Evolutionary conservation across 1,140 invertebrate species (phyloP).

Genomic region (Cepaea nemoralis): DNA sequence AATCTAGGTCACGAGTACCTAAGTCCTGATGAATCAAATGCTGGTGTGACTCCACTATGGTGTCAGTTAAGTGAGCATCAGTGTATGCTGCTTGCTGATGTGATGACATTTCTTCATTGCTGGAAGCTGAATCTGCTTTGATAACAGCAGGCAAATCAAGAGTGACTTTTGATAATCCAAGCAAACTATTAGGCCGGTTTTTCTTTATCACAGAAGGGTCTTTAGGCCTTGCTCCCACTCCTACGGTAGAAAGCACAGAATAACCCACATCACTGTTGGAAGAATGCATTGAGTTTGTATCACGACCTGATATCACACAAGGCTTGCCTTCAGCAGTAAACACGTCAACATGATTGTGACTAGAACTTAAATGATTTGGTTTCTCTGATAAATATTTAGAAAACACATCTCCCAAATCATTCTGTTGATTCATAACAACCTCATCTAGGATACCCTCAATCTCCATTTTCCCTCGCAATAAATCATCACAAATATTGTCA

Average conservation of each 20-base stretch:
- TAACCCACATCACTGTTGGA: background rate
- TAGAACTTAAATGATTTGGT: slow-evolving; percentile 12
- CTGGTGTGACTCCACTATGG: background rate
- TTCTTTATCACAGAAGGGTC: slow-evolving; percentile 50
- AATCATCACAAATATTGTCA: slow-evolving; percentile 19
- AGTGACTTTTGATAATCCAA: slow-evolving; percentile 58
- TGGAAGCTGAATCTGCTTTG: background rate
- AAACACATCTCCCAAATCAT: background rate
- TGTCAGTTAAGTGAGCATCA: background rate
- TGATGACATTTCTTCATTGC: background rate
- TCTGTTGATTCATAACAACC: background rate
- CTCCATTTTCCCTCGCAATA: slow-evolving; percentile 30
- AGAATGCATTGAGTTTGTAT: background rate
- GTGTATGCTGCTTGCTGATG: background rate
- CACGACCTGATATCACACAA: background rate
- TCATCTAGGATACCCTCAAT: slow-evolving; percentile 33
- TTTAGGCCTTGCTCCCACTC: slow-evolving; percentile 59
- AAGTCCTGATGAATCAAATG: background rate
- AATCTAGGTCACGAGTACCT: background rate
- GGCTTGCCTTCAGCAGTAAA: background rate
- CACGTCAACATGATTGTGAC: background rate
- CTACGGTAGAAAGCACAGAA: slow-evolving; percentile 19
- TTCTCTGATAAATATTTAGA: background rate
- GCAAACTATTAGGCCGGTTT: slow-evolving; percentile 58
- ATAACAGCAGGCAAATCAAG: slow-evolving; percentile 42